Evolutionary conservation across 2,113 vertebrate genomes (phyloP).

Genomic region (Cichladusa arquata): DNA sequence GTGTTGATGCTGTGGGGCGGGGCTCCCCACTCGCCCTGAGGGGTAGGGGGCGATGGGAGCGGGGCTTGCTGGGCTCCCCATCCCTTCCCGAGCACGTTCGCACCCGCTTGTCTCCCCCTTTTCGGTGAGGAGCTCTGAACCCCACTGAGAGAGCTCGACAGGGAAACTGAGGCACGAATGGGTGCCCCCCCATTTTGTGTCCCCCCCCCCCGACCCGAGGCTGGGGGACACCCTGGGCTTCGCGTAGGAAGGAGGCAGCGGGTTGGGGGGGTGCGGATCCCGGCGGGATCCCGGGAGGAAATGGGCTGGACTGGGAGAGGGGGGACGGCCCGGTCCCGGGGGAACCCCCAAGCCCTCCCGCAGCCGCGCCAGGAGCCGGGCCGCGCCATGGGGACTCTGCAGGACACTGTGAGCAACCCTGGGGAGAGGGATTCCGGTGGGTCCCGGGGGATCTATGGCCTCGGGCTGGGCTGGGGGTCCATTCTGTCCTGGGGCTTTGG

Average conservation of each 20-base stretch:
- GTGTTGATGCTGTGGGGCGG: not conserved
- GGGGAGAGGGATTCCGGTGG: not conserved
- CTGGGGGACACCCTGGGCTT: not conserved
- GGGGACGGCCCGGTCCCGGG: not conserved
- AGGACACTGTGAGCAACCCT: not conserved
- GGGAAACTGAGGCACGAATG: not conserved
- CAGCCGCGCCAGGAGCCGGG: not conserved
- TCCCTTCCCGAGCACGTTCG: not conserved
- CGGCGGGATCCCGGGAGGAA: not conserved
- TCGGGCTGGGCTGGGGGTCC: no score
- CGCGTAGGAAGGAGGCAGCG: not conserved
- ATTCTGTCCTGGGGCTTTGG: not conserved
- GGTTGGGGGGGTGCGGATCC: not conserved
- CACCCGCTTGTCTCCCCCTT: not conserved
- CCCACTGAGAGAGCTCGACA: not conserved
- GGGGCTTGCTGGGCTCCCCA: not conserved
- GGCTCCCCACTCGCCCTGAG: not conserved
- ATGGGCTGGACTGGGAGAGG: not conserved
- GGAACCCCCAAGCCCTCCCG: not conserved
- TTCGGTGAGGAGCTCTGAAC: not conserved
- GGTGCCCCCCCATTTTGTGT: not conserved
- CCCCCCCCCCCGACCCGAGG: not conserved
- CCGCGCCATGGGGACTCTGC: slow-evolving; percentile 1
- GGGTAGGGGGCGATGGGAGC: not conserved
- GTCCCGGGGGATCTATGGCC: not conserved